Evolutionary conservation across 2,113 vertebrate species (phyloP), one percentile per base, ranked within the genome.

Genomic region (Rhinichthys klamathensis): DNA sequence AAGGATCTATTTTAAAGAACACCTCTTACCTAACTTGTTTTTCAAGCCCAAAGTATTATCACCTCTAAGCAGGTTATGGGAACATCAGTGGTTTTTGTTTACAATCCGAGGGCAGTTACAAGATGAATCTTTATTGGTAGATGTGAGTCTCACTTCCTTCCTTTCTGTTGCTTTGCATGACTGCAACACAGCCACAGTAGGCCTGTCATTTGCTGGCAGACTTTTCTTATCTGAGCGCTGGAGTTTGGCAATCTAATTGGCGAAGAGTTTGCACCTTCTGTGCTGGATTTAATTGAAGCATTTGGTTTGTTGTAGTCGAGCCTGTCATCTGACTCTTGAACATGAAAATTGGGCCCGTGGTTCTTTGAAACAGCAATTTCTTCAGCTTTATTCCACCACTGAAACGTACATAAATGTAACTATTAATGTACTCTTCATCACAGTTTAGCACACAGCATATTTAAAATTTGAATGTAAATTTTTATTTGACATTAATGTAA

Each of bases 121-220:
- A 84, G 30, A 80, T 46, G 63, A 84, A 74, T 63, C 21, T 69
- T 65, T 27, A 82, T 67, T 70, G 10, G 54, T 75, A 27, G 63
- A 60, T 69, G 72, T 82, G 30, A 76, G 75, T 13, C 10, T 61
- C 73, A 61, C 32, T 80, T 89, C 56, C 87, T 87, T 88, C 80
- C 81, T 87, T 60, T 85, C 35, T 63, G 84, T 58, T 41, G 78
- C 44, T 58, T 60, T 75, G 58, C 79, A 76, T 83, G 56, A 49
- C 41, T 84, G 70, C 72, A 89, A 44, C 61, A 49, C 80, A 82
- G 60, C 11, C 23, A 73, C 35, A 76, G 84, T 44, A 51, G 63
- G 61, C 49, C 25, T 72, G 25, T 83, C 56, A 72, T 65, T 69
- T 65, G 73, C 44, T 82, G 38, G n/a, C 81, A 83, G 46, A 82